Percentiles rank a stretch among this genome's conserved stretches.
phyloP scores from a whole-genome alignment of 37 sponge, comb jelly and placozoan genomes.

The Oscarella lobularis region DNA sequence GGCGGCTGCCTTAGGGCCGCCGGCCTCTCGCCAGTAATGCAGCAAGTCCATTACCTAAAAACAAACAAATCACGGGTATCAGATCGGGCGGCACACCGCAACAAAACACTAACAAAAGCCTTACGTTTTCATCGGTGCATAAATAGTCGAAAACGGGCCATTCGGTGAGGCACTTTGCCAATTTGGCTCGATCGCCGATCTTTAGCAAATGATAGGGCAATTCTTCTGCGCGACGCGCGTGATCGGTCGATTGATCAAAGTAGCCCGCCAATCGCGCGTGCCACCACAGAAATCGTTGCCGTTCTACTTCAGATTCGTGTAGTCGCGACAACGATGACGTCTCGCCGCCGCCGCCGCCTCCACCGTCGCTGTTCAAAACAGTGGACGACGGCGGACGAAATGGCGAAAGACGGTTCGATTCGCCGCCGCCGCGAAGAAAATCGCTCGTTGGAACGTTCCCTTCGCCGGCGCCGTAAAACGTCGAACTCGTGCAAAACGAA shows the following conservation, averaged over 20 bases:
- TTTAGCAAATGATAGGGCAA: constrained; percentile 21
- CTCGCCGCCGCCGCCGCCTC: not conserved
- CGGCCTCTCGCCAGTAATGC: constrained; percentile 20
- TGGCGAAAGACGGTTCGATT: no score
- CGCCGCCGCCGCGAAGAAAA: no score
- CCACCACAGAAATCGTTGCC: constrained; percentile 25
- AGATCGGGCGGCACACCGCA: not conserved
- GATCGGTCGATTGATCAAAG: constrained; percentile 9
- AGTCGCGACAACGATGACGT: not conserved
- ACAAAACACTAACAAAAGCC: not conserved
- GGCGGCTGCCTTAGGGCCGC: constrained; percentile 2
- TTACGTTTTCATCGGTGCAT: constrained; percentile 10
- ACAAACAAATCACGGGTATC: not conserved
- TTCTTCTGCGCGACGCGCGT: constrained; percentile 21
- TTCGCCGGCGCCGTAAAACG: constrained; percentile 26
- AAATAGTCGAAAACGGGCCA: constrained; percentile 8
- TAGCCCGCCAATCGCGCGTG: constrained; percentile 30
- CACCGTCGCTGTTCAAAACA: not conserved
- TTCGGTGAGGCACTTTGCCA: constrained; percentile 13
- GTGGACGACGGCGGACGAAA: not conserved
- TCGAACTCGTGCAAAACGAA: constrained; percentile 16
- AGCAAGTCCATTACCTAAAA: constrained; percentile 13
- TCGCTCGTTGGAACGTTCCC: not conserved
- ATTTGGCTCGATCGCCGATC: not conserved
- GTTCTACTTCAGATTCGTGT: not conserved